Conservation (phyloP, 2,113 vertebrate species). For the Lucifuga dentata region DNA sequence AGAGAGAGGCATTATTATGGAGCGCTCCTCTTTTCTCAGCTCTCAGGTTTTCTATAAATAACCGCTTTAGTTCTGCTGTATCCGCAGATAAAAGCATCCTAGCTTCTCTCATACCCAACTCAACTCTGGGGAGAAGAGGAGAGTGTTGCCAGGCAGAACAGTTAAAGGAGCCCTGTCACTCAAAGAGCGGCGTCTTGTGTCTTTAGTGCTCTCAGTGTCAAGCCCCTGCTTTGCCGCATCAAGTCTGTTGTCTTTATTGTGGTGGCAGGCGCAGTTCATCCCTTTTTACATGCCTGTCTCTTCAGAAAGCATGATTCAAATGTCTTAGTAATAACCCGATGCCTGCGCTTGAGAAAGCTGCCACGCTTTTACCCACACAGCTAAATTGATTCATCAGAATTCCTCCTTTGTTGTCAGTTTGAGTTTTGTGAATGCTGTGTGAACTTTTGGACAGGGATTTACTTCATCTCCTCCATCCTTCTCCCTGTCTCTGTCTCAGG, state of each 20-base stretch:
- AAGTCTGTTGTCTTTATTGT: slow-evolving; percentile 70
- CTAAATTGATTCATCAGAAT: slow-evolving; percentile 73
- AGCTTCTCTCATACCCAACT: slow-evolving; percentile 66
- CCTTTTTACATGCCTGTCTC: slow-evolving; percentile 78
- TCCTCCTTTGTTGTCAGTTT: slow-evolving; percentile 70
- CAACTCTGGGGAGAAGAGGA: slow-evolving; percentile 70
- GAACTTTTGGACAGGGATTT: slow-evolving; percentile 65
- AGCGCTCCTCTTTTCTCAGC: slow-evolving; percentile 58
- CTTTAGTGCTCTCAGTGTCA: slow-evolving; percentile 49
- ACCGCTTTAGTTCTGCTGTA: slow-evolving; percentile 83
- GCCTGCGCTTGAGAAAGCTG: slow-evolving; percentile 55
- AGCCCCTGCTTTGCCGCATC: slow-evolving; percentile 66
- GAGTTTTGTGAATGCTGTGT: slow-evolving; percentile 62
- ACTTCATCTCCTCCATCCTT: neutral
- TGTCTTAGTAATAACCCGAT: slow-evolving; percentile 65
- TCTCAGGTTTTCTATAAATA: slow-evolving; percentile 84
- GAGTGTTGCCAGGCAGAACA: slow-evolving; percentile 83
- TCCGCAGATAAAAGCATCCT: slow-evolving; percentile 82
- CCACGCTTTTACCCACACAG: slow-evolving; percentile 44
- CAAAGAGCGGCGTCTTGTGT: slow-evolving; percentile 55
- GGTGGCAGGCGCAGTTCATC: slow-evolving; percentile 77
- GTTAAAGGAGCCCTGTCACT: slow-evolving; percentile 83
- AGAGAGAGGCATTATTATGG: slow-evolving; percentile 64
- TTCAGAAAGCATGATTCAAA: slow-evolving; percentile 64
- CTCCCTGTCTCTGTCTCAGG: slow-evolving; percentile 78